Percentiles rank a stretch among this genome's conserved stretches.
Conservation (phyloP, 1,140 invertebrate genomes). For the Ostrea denselamellosa region DNA sequence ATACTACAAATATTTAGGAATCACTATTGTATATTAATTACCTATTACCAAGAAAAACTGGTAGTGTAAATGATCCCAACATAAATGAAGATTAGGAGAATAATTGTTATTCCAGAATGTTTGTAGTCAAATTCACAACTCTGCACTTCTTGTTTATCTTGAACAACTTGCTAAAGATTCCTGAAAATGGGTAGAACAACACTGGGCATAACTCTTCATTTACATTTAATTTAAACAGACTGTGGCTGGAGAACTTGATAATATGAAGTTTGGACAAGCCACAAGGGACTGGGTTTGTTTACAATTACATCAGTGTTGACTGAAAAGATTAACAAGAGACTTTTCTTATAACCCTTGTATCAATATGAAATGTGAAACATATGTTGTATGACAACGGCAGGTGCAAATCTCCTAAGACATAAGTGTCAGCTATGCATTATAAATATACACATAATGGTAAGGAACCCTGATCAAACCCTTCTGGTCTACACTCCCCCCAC, state of each 20-base stretch:
- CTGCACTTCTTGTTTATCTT: background rate
- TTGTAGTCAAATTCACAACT: background rate
- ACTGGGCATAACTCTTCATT: background rate
- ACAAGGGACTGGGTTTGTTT: background rate
- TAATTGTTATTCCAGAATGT: background rate
- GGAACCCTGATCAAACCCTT: background rate
- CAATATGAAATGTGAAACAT: background rate
- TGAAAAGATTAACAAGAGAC: background rate
- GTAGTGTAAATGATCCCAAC: background rate
- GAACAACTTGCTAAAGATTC: background rate
- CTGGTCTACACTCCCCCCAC: background rate
- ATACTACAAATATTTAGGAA: too few species aligned
- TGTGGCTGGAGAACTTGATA: background rate
- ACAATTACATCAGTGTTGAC: background rate
- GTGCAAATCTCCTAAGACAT: background rate
- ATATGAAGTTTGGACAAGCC: background rate
- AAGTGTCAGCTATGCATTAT: background rate
- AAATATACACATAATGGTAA: background rate
- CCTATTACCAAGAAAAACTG: background rate
- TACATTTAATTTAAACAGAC: background rate
- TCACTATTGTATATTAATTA: too few species aligned
- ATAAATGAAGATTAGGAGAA: background rate
- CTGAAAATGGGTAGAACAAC: slow-evolving; percentile 17
- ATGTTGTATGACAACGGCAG: background rate
- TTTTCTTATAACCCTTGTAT: background rate